Conservation (phyloP, 1,140 invertebrate species). For the Calosoma granatense region DNA sequence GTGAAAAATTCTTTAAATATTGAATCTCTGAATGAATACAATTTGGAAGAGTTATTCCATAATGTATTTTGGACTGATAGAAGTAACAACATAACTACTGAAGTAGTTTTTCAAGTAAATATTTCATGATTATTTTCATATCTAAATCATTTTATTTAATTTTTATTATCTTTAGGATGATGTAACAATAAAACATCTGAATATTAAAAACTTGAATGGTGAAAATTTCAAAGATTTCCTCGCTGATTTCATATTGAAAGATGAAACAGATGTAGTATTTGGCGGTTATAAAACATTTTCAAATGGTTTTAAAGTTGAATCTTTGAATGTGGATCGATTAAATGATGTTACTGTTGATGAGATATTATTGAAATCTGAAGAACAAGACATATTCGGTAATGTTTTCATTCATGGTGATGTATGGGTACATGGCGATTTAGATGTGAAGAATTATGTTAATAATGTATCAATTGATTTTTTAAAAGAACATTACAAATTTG, state of each 20-base stretch:
- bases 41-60: neutral
- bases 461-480: constrained; percentile 20
- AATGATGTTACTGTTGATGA: constrained; percentile 25
- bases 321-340: constrained; percentile 24
- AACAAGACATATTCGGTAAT: constrained; percentile 23
- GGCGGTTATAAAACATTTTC: constrained; percentile 19
- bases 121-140: constrained; percentile 10
- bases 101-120: neutral
- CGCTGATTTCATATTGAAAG: constrained; percentile 24
- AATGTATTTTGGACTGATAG: constrained; percentile 4
- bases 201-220: constrained; percentile 23
- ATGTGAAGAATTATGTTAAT: constrained; percentile 21
- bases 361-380: constrained; percentile 24
- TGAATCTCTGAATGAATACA: neutral
- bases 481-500: constrained; percentile 17
- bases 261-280: constrained; percentile 20
- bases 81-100: neutral
- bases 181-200: constrained; percentile 20
- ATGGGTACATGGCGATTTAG: constrained; percentile 19
- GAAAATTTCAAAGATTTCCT: constrained; percentile 21
- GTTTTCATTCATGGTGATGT: constrained; percentile 25
- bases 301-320: constrained; percentile 23
- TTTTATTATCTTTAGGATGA: constrained; percentile 21
- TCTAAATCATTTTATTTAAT: constrained; percentile 5
- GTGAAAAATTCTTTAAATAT: neutral